Evolutionary conservation across 2,113 vertebrate species (phyloP), one percentile per base, ranked within the genome.

Genomic region (Triplophysa siluroides): DNA sequence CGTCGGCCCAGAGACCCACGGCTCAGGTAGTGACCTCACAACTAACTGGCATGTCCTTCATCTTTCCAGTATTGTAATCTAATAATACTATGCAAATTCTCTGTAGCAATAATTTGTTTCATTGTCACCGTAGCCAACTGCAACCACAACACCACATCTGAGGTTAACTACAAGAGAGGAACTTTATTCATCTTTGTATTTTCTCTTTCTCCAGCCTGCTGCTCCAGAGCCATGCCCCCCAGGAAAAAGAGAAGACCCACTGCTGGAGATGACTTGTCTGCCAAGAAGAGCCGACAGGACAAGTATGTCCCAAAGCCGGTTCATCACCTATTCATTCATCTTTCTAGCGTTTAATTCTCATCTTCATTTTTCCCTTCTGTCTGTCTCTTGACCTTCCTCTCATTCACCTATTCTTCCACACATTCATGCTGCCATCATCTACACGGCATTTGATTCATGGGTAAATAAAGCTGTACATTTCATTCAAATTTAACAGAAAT

Each of bases 171-270:
- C 3, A 50, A 14, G 3, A 16, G 38, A 70, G 16, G 12, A 47
- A 23, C 58, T 47, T 52, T 56, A 19, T 72, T 33, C 19, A 12
- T 64, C 6, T 81, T 19, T 52, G 23, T 63, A 43, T 67, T 58
- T 75, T 58, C 12, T 82, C 47, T 2, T 9, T 23, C 91, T 76
- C 87, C 90, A 92, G 97, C 95, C 94, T 98, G 96, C 93, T 97
- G 95, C 93, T 95, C 93, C 84, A 96, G 96, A 96, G 94, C 93
- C 93, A 99, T 99, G 98, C 98, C 98, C 79, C 98, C 98, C 66
- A 97, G 98, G 91, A 99, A 99, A 97, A 99, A 99, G 94, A 98
- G 97, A 94, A 98, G 98, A 94, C 97, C 98, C 82, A 95, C 96
- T 70, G 91, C 96, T 84, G 96, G 95, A 90, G 97, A 99, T 88